Percentiles rank a stretch among this genome's conserved stretches.
Conservation (phyloP, 2,797 vertebrate species). For the Sorex maritimensis region DNA sequence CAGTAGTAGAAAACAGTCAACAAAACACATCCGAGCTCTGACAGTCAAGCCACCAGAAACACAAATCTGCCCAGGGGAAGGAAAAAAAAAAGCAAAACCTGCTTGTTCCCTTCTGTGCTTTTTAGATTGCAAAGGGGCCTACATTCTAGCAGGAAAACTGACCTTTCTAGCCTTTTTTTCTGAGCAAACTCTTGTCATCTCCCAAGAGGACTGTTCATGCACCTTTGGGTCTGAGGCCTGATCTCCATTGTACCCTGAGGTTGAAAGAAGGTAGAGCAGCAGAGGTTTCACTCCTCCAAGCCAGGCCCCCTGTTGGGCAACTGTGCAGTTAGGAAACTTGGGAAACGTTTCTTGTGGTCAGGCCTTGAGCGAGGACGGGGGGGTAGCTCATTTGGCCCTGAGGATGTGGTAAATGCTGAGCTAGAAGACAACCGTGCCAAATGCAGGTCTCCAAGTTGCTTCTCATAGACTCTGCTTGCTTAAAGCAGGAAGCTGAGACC, state of each 20-base stretch:
- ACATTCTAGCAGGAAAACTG: conserved; percentile 47
- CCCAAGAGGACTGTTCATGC: conserved; percentile 62
- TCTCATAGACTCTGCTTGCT: too few species aligned
- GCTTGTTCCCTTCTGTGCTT: conserved; percentile 16
- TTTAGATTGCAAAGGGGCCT: conserved; percentile 39
- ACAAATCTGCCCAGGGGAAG: not conserved
- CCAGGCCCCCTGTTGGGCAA: not conserved
- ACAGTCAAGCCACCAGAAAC: conserved; percentile 43
- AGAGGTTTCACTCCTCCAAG: conserved; percentile 32
- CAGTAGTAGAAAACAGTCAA: conserved; percentile 60
- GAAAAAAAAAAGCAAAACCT: not conserved
- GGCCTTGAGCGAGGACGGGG: not conserved
- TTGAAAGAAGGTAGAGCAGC: conserved; percentile 48
- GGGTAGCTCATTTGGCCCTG: not conserved
- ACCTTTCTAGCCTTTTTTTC: conserved; percentile 55
- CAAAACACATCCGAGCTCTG: conserved; percentile 29
- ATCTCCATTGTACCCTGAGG: conserved; percentile 21
- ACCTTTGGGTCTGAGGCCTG: conserved; percentile 44
- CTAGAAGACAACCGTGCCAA: conserved; percentile 14
- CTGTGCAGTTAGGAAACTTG: conserved; percentile 46
- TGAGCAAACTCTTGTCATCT: conserved; percentile 59
- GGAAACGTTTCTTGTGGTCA: conserved; percentile 57
- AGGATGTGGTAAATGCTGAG: conserved; percentile 47
- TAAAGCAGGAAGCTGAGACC: not conserved
- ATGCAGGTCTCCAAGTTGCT: not conserved